Base-by-base conservation (phyloP, 2,797 vertebrate species). In the Euphonia xanthogaster region DNA sequence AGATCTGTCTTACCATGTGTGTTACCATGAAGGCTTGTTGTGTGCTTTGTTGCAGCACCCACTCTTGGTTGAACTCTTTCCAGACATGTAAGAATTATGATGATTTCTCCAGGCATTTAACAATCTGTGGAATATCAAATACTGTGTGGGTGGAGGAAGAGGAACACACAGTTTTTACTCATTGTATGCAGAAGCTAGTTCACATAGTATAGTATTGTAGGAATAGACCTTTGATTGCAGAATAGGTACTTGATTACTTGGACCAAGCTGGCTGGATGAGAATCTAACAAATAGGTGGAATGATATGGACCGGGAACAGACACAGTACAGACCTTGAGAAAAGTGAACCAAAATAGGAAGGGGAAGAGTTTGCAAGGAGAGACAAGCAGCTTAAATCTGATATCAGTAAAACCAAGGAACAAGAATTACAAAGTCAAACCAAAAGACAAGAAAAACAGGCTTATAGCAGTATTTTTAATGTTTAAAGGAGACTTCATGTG, bases 401-500 rank as follows among this genome's bases (percentile, higher is more conserved):
- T 85, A 70, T 12, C 51, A 73, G 31, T 82, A 91, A 89, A 88
- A 74, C 86, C 81, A 62, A 76, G 53, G 23, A 86, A 72, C 13
- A 65, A 84, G 44, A 77, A 71, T 75, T 87, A 73, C 22, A 80
- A 91, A 94, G 79, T 93, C 51, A 87, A 91, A 70, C 25, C 17
- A 77, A 84, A 90, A 82, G 47, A 61, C 44, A 68, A 93, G 62
- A 82, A 94, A 81, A 86, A 31, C 47, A 57, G 54, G 61, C 53
- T 93, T 74, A 42, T 13, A 67, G 40, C 80, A 82, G 44, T 84
- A 62, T 88, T 96, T 90, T 76, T 62, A 51, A 63, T 72, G 61
- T 80, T 86, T 86, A 72, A 93, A 86, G 66, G 78, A 93, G 87
- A 44, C 58, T 65, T 80, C 53, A 48, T 80, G 84, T 94, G 84